Evolutionary conservation across 30 jellyfish, hydroid and myxozoan genomes (phyloP).

Genomic region (Chironex yamaguchii): DNA sequence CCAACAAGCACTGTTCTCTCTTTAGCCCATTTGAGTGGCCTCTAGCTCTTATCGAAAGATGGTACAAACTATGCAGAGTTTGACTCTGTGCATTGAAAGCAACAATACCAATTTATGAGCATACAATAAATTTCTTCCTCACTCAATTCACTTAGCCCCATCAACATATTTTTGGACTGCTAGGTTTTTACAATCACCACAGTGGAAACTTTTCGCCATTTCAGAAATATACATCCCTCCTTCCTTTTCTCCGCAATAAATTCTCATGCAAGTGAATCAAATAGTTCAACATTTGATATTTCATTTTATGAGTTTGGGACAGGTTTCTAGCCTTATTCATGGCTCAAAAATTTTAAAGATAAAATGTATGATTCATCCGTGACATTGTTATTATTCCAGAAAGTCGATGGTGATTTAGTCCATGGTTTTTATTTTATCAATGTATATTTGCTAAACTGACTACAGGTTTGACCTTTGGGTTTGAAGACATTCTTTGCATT

Average conservation of each 20-base stretch:
- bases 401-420: constrained; percentile 13
- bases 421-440: constrained; percentile 53
- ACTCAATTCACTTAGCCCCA: not conserved
- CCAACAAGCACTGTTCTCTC: too few species aligned
- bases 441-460: constrained; percentile 27
- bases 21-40: too few species aligned
- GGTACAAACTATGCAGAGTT: not conserved
- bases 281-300: constrained; percentile 28
- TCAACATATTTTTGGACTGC: constrained; percentile 16
- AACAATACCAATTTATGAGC: constrained; percentile 56
- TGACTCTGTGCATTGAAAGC: not conserved
- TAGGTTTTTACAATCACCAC: not conserved
- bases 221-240: constrained; percentile 71
- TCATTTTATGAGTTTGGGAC: constrained; percentile 63
- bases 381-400: constrained; percentile 13
- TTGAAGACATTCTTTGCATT: constrained; percentile 9
- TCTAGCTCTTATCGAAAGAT: too few species aligned
- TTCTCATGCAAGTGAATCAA: too few species aligned
- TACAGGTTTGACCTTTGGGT: constrained; percentile 43
- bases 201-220: not conserved
- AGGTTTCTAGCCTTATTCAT: constrained; percentile 7
- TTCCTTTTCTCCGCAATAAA: too few species aligned
- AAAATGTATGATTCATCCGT: too few species aligned
- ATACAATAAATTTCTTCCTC: not conserved
- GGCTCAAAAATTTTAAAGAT: constrained; percentile 5